Percentiles rank a stretch among this genome's conserved stretches.
phyloP scores from a whole-genome alignment of 2,113 vertebrate genomes.

The Saccopteryx bilineata region DNA sequence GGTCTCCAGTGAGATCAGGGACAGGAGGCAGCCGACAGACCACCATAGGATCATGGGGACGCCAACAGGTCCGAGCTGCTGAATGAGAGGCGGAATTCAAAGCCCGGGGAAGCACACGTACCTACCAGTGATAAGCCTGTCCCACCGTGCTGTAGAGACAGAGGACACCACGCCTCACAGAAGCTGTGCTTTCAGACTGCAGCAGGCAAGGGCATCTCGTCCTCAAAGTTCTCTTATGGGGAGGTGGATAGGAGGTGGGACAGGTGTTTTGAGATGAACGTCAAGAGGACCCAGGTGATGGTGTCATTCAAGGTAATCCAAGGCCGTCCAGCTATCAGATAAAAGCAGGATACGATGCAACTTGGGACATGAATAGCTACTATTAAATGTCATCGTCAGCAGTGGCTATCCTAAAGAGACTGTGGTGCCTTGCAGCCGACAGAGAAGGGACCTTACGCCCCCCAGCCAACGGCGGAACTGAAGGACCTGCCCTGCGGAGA shows the following conservation, averaged over 20 bases:
- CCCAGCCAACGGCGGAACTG: conserved; percentile 71
- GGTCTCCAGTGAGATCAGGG: background rate
- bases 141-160: background rate
- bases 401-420: conserved; percentile 75
- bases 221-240: conserved; percentile 2
- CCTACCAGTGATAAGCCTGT: background rate
- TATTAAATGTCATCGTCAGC: conserved; percentile 73
- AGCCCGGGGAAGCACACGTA: background rate
- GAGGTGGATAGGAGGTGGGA: background rate
- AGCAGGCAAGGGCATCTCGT: conserved; percentile 49
- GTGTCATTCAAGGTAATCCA: conserved; percentile 66
- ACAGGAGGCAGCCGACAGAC: background rate
- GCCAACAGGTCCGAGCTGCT: background rate
- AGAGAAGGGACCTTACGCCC: background rate
- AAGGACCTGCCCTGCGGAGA: conserved; percentile 63
- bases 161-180: background rate
- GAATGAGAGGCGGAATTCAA: background rate
- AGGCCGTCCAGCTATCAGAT: conserved; percentile 71
- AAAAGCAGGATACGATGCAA: conserved; percentile 59
- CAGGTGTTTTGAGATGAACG: background rate
- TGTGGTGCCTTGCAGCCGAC: conserved; percentile 71
- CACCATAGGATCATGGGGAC: background rate
- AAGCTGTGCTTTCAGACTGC: background rate
- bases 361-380: conserved; percentile 81
- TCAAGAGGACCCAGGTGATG: conserved; percentile 34